Conservation (phyloP, 2,797 vertebrate genomes). For the Buphagus erythrorhynchus region DNA sequence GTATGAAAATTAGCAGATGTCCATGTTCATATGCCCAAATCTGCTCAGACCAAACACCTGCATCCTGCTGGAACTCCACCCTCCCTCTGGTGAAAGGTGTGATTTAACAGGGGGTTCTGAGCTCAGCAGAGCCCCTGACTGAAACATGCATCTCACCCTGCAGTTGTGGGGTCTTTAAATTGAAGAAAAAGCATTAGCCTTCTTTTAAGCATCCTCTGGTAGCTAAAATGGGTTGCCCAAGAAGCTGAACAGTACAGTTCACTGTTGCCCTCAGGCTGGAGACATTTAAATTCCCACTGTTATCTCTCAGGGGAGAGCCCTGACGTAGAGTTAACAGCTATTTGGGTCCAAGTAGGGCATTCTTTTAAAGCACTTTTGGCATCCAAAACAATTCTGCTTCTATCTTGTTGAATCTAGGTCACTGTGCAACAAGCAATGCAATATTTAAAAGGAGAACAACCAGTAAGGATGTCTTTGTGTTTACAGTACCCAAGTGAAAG, state of each 20-base stretch:
- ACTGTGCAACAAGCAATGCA: slow-evolving; percentile 31
- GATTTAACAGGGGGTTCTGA: not conserved
- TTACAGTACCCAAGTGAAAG: not conserved
- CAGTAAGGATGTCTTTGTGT: not conserved
- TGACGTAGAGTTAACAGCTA: not conserved
- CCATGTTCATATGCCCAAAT: not conserved
- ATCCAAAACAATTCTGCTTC: slow-evolving; percentile 13
- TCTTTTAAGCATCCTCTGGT: not conserved
- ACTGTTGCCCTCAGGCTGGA: not conserved
- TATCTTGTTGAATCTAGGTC: slow-evolving; percentile 53
- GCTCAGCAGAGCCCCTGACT: not conserved
- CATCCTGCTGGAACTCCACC: not conserved
- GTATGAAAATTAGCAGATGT: not conserved
- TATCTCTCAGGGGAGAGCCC: not conserved
- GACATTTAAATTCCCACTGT: slow-evolving; percentile 10
- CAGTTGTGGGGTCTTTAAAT: not conserved
- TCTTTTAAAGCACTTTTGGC: not conserved
- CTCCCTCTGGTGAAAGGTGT: not conserved
- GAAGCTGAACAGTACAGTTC: not conserved
- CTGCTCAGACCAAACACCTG: not conserved
- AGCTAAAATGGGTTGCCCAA: not conserved
- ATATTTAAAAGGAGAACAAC: slow-evolving; percentile 44
- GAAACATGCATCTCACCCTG: not conserved
- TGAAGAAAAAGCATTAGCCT: not conserved
- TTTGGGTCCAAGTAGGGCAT: slow-evolving; percentile 22